Conservation (phyloP, 2,113 vertebrate species). For the Entelurus aequoreus region DNA sequence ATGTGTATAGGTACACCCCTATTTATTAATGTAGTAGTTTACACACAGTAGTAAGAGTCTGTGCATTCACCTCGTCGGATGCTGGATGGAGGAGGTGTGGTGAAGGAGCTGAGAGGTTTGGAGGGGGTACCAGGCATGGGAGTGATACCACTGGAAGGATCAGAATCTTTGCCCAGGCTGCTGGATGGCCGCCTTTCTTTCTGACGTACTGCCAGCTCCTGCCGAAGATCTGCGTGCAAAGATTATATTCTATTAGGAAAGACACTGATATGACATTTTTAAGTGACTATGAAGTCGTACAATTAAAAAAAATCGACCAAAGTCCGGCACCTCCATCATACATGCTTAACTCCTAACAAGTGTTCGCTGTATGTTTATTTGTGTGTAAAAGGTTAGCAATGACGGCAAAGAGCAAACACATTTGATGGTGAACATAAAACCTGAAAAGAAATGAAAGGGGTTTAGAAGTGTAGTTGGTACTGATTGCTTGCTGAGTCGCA, state of each 20-base stretch:
- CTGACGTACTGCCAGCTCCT: conserved; percentile 92
- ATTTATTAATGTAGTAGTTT: neutral
- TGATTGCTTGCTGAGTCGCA: no score
- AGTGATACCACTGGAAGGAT: conserved; percentile 64
- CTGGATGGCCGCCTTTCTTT: conserved; percentile 80
- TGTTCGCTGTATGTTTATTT: no score
- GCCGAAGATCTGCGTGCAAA: conserved; percentile 79
- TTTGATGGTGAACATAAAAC: neutral
- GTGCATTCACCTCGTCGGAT: conserved; percentile 73
- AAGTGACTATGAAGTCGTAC: no score
- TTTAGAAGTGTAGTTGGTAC: no score
- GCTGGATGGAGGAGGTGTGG: conserved; percentile 72
- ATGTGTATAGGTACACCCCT: no score
- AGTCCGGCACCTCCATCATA: no score
- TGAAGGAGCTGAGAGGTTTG: conserved; percentile 53
- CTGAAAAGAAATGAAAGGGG: no score
- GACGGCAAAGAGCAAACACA: neutral
- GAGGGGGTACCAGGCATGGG: conserved; percentile 74
- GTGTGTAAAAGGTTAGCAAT: neutral
- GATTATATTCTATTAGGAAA: conserved; percentile 1
- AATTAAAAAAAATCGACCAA: no score
- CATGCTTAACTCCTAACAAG: no score
- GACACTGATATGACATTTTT: no score
- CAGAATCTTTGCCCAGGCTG: conserved; percentile 59
- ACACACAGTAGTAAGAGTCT: neutral